Percentiles rank a stretch among this genome's conserved stretches.
Evolutionary conservation across 1,140 invertebrate species (phyloP).

Genomic region (Zaprionus capensis): DNA sequence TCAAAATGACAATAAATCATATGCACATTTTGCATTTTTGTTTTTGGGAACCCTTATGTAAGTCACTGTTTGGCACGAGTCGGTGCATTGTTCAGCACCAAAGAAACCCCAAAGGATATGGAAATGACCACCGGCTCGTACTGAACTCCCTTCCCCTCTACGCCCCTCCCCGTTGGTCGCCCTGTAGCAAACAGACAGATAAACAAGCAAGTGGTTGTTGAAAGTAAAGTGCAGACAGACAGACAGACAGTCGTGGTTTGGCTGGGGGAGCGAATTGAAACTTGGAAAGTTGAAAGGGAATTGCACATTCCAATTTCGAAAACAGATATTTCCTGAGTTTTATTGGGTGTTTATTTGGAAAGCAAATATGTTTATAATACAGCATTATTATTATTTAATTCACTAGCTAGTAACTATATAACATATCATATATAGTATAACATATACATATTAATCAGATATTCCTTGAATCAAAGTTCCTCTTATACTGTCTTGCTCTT

Average conservation of each 20-base stretch:
- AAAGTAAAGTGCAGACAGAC: conserved; percentile 28
- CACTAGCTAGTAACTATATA: too few relatives aligned
- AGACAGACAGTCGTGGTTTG: background rate
- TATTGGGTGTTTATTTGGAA: background rate
- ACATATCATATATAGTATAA: too few relatives aligned
- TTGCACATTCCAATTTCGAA: conserved; percentile 2
- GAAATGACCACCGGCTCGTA: conserved; percentile 14
- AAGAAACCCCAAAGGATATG: conserved; percentile 32
- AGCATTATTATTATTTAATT: background rate
- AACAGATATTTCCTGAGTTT: background rate
- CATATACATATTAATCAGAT: too few relatives aligned
- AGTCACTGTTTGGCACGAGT: conserved; percentile 50
- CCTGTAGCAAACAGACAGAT: background rate
- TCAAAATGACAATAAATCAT: conserved; percentile 84
- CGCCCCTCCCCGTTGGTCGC: background rate
- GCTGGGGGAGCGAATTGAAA: background rate
- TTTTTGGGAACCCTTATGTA: conserved; percentile 36
- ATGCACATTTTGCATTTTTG: conserved; percentile 54
- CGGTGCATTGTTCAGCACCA: conserved; percentile 47
- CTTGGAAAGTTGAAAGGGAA: conserved; percentile 5
- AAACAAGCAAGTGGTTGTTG: conserved; percentile 23
- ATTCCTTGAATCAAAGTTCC: too few relatives aligned
- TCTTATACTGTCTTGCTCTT: too few relatives aligned
- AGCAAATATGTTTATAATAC: background rate
- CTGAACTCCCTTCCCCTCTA: background rate